phyloP scores from a whole-genome alignment of 2,888 invertebrate species.

The Lasioglossum calceatum region DNA sequence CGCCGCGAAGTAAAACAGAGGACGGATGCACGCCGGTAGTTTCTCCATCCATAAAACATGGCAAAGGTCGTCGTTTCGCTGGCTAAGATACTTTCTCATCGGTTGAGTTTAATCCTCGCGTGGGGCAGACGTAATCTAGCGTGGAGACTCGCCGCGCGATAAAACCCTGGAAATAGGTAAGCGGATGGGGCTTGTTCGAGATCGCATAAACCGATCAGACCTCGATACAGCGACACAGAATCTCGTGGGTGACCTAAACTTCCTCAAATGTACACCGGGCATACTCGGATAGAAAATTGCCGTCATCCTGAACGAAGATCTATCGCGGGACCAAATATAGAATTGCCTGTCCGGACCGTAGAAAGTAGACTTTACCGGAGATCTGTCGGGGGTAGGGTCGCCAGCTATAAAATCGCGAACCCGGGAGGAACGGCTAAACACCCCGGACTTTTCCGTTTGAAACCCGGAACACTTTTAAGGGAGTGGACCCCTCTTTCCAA shows the following conservation, averaged over 20 bases:
- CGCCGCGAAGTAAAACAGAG: not conserved
- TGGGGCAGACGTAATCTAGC: conserved; percentile 28
- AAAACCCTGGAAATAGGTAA: conserved; percentile 38
- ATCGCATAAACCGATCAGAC: conserved; percentile 34
- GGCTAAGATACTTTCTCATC: conserved; percentile 58
- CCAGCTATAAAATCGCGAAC: too few species aligned
- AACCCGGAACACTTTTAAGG: too few species aligned
- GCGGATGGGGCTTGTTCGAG: conserved; percentile 25
- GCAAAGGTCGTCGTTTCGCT: conserved; percentile 61
- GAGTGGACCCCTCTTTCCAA: too few species aligned
- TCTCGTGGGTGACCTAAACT: conserved; percentile 37
- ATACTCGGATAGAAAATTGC: not conserved
- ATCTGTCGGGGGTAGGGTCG: not conserved
- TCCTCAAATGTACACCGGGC: conserved; percentile 22
- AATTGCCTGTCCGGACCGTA: not conserved
- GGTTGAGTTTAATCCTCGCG: conserved; percentile 48
- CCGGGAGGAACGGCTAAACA: too few species aligned
- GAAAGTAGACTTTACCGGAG: conserved; percentile 3
- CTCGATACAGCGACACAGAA: conserved; percentile 40
- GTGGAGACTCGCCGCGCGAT: conserved; percentile 10
- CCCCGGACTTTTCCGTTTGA: too few species aligned
- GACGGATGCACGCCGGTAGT: conserved; percentile 34
- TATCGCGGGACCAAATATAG: conserved; percentile 10
- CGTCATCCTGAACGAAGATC: conserved; percentile 12
- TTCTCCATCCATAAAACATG: conserved; percentile 50